These are phyloP conservation scores for Pollimyrus isidori DNA, from an alignment of 2,113 vertebrate genomes.

Conservation along the genomic window DNA sequence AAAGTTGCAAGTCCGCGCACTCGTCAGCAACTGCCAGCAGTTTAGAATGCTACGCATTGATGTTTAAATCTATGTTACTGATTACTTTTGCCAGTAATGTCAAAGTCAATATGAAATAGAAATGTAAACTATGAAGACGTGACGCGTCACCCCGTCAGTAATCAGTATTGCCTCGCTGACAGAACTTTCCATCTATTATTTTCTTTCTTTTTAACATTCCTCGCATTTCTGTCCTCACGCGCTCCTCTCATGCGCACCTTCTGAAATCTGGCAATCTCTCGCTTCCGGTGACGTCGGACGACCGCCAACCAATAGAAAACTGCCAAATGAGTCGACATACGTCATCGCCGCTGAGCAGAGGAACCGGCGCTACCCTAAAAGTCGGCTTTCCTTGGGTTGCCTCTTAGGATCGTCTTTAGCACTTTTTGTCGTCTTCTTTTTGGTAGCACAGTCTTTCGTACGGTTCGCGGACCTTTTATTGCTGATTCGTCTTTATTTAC, in stretches of 20 bases:
- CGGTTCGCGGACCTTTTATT: background rate
- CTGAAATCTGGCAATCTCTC: background rate
- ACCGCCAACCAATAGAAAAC: constrained; percentile 42
- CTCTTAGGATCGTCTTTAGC: background rate
- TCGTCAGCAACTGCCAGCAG: background rate
- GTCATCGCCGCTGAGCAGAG: constrained; percentile 47
- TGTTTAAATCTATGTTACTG: background rate
- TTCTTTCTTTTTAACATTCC: background rate
- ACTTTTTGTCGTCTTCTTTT: background rate
- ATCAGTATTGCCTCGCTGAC: background rate
- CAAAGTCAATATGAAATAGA: background rate
- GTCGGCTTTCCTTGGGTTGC: background rate
- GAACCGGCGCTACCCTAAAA: constrained; percentile 35
- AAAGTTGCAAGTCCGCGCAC: background rate
- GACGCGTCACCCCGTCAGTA: background rate
- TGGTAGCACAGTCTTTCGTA: background rate
- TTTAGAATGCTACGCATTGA: background rate
- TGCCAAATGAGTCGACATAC: constrained; percentile 50
- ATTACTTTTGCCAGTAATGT: background rate
- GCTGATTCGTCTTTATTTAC: background rate
- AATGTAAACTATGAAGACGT: background rate
- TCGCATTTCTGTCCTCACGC: background rate
- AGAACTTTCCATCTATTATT: background rate
- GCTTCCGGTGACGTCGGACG: constrained; percentile 25
- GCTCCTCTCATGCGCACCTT: background rate